Evolutionary conservation across 2,113 vertebrate species (phyloP).

Genomic region (Brachionichthys hirsutus): DNA sequence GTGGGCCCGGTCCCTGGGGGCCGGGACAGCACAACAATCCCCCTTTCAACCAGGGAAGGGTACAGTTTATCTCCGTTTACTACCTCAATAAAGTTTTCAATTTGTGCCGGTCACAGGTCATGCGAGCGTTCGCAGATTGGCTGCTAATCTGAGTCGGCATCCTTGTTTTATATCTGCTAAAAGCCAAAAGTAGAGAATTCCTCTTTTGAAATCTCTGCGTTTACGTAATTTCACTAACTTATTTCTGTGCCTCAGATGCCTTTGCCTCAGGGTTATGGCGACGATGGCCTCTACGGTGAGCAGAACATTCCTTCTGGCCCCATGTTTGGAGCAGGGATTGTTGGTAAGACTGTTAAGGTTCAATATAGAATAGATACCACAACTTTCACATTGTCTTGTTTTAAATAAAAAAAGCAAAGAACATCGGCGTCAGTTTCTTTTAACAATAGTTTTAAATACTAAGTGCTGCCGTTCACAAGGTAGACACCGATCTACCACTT

Average conservation of each 20-base stretch:
- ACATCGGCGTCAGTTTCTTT: conserved; percentile 1
- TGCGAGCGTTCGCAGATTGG: too few species aligned
- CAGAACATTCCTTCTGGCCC: conserved; percentile 82
- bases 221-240: conserved; percentile 20
- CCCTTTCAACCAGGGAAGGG: conserved; percentile 89
- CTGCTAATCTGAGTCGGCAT: too few species aligned
- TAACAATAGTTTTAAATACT: neutral
- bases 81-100: neutral
- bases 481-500: conserved; percentile 44
- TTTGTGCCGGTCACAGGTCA: neutral
- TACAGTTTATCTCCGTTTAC: conserved; percentile 59
- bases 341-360: conserved; percentile 78
- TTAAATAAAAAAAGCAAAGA: neutral
- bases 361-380: conserved; percentile 13
- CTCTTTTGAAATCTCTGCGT: too few species aligned
- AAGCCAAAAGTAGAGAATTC: too few species aligned
- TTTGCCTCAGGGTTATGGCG: conserved; percentile 80
- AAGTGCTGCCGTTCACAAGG: conserved; percentile 28
- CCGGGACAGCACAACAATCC: conserved; percentile 85
- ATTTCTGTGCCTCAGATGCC: conserved; percentile 12
- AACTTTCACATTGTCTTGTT: conserved; percentile 15
- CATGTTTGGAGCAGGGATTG: conserved; percentile 85
- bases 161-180: too few species aligned
- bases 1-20: conserved; percentile 86
- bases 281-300: conserved; percentile 84